Evolutionary conservation across 2,113 vertebrate species (phyloP).

Genomic region (Ammospiza nelsoni): DNA sequence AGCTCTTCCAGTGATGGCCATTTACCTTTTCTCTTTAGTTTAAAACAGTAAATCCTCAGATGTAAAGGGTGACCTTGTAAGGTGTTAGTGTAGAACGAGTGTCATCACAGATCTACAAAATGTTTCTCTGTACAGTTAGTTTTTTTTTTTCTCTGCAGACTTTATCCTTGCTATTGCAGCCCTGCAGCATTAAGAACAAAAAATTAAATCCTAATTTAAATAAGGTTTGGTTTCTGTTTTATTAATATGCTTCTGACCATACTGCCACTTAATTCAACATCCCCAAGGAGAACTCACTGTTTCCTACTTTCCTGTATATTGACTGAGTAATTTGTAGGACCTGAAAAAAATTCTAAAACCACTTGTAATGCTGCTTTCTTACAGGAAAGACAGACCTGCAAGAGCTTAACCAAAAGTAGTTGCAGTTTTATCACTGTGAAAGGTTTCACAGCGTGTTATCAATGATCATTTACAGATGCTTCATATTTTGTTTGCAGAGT

Average conservation of each 20-base stretch:
- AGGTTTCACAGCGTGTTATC: background rate
- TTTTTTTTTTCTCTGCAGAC: background rate
- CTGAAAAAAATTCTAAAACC: background rate
- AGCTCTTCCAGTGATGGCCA: background rate
- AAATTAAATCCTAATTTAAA: background rate
- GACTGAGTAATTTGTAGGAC: background rate
- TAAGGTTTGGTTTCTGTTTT: background rate
- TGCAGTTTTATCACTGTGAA: background rate
- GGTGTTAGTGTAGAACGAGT: background rate
- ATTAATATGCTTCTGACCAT: background rate
- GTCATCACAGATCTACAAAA: background rate
- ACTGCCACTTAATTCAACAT: background rate
- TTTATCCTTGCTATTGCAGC: background rate
- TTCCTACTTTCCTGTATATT: background rate
- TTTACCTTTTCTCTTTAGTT: background rate
- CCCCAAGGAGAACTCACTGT: background rate
- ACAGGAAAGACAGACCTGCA: background rate
- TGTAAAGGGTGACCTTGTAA: background rate
- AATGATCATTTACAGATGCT: background rate
- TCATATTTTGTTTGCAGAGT: constrained; percentile 81
- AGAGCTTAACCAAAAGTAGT: background rate
- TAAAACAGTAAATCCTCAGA: background rate
- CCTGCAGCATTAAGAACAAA: background rate
- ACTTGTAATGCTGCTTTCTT: background rate
- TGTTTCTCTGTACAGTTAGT: fast-evolving